Percentiles rank a stretch among this genome's conserved stretches.
These are phyloP conservation scores for Hyalella azteca DNA, from an alignment of 2,888 invertebrate species.

Conservation along the genomic window DNA sequence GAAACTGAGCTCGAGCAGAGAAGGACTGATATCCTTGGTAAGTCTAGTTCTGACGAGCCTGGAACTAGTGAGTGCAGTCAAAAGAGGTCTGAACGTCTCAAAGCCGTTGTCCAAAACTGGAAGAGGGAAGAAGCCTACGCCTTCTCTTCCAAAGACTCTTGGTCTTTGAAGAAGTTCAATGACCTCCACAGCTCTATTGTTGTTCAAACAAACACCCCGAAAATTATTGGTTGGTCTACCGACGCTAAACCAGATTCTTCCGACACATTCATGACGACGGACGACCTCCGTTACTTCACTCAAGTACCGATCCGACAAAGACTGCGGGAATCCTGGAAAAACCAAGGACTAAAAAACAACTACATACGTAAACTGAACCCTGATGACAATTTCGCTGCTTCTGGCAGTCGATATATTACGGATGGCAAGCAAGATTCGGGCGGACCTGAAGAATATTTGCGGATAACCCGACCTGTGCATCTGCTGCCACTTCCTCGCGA, in stretches of 20 bases:
- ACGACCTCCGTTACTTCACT: neutral
- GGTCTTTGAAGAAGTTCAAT: neutral
- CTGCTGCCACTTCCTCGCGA: slow-evolving; percentile 22
- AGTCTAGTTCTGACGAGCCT: neutral
- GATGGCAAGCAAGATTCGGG: neutral
- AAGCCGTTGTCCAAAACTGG: slow-evolving; percentile 24
- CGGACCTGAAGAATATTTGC: slow-evolving; percentile 5
- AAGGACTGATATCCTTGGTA: neutral
- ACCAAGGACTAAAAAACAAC: neutral
- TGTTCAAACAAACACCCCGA: no score
- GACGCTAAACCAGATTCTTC: neutral
- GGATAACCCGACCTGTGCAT: neutral
- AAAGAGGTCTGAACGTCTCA: neutral
- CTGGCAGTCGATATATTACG: neutral
- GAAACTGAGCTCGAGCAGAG: neutral
- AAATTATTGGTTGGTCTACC: neutral
- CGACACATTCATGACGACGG: neutral
- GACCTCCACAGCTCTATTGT: no score
- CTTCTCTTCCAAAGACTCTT: slow-evolving; percentile 28
- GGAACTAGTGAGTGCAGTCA: neutral
- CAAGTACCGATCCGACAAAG: slow-evolving; percentile 32
- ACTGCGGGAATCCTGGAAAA: slow-evolving; percentile 28
- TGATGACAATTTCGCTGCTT: neutral
- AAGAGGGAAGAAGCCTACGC: neutral
- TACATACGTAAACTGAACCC: neutral